Base-by-base conservation (phyloP, 2,888 invertebrate genomes). In the Acholoe squamosa region DNA sequence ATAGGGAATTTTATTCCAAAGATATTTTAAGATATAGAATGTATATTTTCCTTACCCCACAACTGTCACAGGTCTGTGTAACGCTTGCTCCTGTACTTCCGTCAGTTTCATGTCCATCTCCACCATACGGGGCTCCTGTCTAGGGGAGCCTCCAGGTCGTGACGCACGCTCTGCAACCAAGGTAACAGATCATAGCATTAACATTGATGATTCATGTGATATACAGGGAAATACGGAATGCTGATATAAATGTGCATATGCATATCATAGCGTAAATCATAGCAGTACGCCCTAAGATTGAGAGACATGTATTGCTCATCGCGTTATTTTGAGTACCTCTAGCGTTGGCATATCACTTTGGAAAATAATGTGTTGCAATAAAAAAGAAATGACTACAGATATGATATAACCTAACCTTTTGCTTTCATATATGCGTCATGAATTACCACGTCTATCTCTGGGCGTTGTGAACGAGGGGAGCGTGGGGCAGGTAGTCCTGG, bases 71-170 rank as follows among this genome's bases (percentile, higher is more conserved):
- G 71, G 71, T 5, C 5, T n/a, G 61, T 61, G 19, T 7, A 71
- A 1, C 7, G 25, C 31, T 28, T 28, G 71, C 25, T 28, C 7
- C 31, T 71, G 71, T 1, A 28, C 0, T 1, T 71, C 71, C 3
- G 7, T 71, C 3, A 71, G 25, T 28, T 28, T 71, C 71, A 71
- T 71, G 31, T 71, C 71, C 71, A 71, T 71, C 71, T 71, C 71
- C 71, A 28, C 25, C 71, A 71, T 25, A 25, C n/a, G 25, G 71
- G 71, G 71, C 28, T 71, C 28, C 12, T 19, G 10, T 10, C 54
- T 54, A 19, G 61, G 61, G n/a, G 61, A 19, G 61, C 22, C 14
- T 3, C 61, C 61, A 0, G 61, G 61, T 3, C 61, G 61, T n/a
- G 61, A 7, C 3, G 61, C 61, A 3, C 61, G 61, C 61, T 61